These are phyloP conservation scores for Cheilosia soror DNA, from an alignment of 2,888 invertebrate genomes.

Conservation along the genomic window DNA sequence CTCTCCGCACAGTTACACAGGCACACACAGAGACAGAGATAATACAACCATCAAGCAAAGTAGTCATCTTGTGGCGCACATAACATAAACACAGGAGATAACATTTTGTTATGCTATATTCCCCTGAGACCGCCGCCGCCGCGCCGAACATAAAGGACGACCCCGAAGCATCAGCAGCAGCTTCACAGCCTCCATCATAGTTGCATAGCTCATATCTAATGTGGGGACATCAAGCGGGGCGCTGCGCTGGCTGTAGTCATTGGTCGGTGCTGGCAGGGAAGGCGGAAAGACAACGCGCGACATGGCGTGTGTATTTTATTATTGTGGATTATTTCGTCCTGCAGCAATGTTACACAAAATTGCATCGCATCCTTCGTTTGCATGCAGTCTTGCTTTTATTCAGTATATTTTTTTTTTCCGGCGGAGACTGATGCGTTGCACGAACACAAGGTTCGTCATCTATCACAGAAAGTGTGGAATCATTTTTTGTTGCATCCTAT, in stretches of 20 bases:
- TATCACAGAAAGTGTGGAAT: slow-evolving; percentile 56
- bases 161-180: slow-evolving; percentile 12
- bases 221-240: slow-evolving; percentile 46
- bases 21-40: slow-evolving; percentile 11
- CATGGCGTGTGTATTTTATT: slow-evolving; percentile 63
- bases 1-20: slow-evolving; percentile 36
- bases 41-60: slow-evolving; percentile 56
- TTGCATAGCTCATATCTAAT: slow-evolving; percentile 40
- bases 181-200: slow-evolving; percentile 25
- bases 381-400: slow-evolving; percentile 10
- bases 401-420: slow-evolving; percentile 2
- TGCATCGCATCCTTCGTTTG: slow-evolving; percentile 62
- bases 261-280: neutral
- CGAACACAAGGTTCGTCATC: slow-evolving; percentile 60
- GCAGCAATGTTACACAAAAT: slow-evolving; percentile 70
- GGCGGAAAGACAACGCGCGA: slow-evolving; percentile 35
- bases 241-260: neutral
- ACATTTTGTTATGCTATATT: slow-evolving; percentile 56
- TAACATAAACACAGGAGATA: slow-evolving; percentile 69
- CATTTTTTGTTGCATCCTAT: slow-evolving; percentile 36
- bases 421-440: slow-evolving; percentile 63
- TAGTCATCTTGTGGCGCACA: slow-evolving; percentile 57
- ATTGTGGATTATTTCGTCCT: slow-evolving; percentile 69
- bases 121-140: neutral
- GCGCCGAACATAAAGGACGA: slow-evolving; percentile 18